Conservation (phyloP, 2,888 invertebrate species). For the Caenorhabditis japonica region DNA sequence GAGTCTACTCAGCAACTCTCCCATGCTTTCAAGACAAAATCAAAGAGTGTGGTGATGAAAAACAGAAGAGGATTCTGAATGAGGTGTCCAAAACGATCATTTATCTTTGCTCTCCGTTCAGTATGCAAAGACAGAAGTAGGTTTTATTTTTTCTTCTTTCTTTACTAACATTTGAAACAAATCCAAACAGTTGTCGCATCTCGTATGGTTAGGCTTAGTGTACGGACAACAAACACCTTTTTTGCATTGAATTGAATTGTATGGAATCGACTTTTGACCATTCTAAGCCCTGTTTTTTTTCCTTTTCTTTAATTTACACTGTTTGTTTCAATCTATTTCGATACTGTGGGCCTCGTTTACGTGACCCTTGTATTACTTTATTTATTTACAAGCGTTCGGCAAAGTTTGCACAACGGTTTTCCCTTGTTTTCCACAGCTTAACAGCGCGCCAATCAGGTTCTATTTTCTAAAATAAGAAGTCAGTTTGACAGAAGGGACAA, state of each 20-base stretch:
- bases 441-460: conserved; percentile 1
- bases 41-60: conserved; percentile 73
- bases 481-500: conserved; percentile 16
- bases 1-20: conserved; percentile 71
- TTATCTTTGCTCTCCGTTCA: conserved; percentile 75
- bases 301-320: background rate
- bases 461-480: conserved; percentile 3
- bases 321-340: conserved; percentile 43
- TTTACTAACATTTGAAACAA: conserved; percentile 1
- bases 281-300: too few relatives aligned
- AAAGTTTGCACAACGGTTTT: conserved; percentile 36
- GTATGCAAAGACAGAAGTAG: conserved; percentile 67
- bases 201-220: too few relatives aligned
- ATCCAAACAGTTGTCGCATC: too few relatives aligned
- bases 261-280: too few relatives aligned
- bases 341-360: conserved; percentile 15
- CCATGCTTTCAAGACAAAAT: conserved; percentile 75
- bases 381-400: conserved; percentile 31
- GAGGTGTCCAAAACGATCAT: conserved; percentile 75
- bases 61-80: conserved; percentile 69
- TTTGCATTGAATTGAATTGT: too few relatives aligned
- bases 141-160: background rate
- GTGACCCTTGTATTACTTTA: conserved; percentile 52
- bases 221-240: too few relatives aligned
- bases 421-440: conserved; percentile 35